Evolutionary conservation across 2,888 invertebrate species (phyloP).

Genomic region (Cosmopolites sordidus): DNA sequence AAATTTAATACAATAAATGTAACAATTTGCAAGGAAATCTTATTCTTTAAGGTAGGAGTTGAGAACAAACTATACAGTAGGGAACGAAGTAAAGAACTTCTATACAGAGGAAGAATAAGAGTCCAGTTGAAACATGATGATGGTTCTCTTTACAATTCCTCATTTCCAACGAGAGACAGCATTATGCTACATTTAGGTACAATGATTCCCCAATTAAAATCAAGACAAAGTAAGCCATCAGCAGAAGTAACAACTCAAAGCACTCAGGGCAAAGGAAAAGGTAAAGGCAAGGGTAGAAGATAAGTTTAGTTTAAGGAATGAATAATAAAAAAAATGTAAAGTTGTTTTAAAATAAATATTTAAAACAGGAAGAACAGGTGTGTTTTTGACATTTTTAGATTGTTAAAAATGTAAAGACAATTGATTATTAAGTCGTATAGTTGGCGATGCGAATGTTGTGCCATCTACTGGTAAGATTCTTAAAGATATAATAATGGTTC

Average conservation of each 20-base stretch:
- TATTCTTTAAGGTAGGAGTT: conserved; percentile 78
- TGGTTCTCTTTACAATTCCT: conserved; percentile 67
- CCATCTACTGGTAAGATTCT: too few relatives aligned
- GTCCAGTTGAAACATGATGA: conserved; percentile 91
- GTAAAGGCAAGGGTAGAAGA: conserved; percentile 38
- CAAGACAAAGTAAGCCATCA: conserved; percentile 59
- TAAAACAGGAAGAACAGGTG: too few relatives aligned
- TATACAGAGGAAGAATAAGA: conserved; percentile 81
- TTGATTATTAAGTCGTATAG: too few relatives aligned
- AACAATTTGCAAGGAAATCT: not conserved
- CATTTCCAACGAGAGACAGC: conserved; percentile 71
- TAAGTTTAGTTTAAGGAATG: conserved; percentile 24
- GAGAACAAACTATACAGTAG: conserved; percentile 88
- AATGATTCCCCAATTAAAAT: conserved; percentile 88
- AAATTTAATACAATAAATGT: too few relatives aligned
- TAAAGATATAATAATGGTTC: too few relatives aligned
- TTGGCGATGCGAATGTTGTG: too few relatives aligned
- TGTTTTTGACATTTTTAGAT: too few relatives aligned
- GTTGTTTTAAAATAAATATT: too few relatives aligned
- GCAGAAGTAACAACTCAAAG: conserved; percentile 38
- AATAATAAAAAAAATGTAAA: too few relatives aligned
- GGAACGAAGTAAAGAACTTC: conserved; percentile 85
- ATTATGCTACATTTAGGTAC: conserved; percentile 68
- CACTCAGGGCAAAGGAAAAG: conserved; percentile 40
- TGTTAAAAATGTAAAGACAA: too few relatives aligned